Conservation (phyloP, 2,888 invertebrate species). For the Glyphotaelius pellucidus region DNA sequence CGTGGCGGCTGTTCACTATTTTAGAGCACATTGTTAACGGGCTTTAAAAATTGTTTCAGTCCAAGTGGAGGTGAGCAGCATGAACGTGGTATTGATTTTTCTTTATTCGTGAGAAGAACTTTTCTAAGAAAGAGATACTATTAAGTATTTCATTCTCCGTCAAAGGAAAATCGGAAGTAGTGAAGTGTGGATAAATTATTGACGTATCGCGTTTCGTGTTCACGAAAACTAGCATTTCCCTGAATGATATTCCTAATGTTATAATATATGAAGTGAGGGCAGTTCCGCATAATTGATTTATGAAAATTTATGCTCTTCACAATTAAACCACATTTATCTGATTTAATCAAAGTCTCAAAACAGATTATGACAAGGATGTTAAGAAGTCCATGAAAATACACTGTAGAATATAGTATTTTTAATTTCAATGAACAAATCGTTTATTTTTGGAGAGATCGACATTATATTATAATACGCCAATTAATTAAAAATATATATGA, state of each 20-base stretch:
- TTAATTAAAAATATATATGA: no score
- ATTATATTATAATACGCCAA: no score
- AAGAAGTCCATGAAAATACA: no score
- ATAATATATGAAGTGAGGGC: neutral
- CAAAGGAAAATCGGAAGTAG: neutral
- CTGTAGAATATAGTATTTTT: no score
- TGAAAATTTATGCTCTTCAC: no score
- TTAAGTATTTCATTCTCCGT: neutral
- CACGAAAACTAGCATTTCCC: neutral
- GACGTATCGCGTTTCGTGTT: neutral
- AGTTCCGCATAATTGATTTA: neutral
- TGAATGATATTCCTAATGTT: neutral
- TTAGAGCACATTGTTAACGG: neutral
- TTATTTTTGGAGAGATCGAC: no score
- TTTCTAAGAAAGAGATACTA: neutral
- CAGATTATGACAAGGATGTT: no score
- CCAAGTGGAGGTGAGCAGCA: neutral
- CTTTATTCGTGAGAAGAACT: neutral
- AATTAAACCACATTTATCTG: no score
- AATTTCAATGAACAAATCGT: no score
- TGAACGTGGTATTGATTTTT: neutral
- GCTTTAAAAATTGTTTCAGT: neutral
- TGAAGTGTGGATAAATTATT: conserved; percentile 3
- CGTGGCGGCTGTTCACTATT: neutral
- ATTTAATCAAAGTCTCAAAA: no score